Conservation (phyloP, 2,113 vertebrate species). For the Forbesichthys agassizii region DNA sequence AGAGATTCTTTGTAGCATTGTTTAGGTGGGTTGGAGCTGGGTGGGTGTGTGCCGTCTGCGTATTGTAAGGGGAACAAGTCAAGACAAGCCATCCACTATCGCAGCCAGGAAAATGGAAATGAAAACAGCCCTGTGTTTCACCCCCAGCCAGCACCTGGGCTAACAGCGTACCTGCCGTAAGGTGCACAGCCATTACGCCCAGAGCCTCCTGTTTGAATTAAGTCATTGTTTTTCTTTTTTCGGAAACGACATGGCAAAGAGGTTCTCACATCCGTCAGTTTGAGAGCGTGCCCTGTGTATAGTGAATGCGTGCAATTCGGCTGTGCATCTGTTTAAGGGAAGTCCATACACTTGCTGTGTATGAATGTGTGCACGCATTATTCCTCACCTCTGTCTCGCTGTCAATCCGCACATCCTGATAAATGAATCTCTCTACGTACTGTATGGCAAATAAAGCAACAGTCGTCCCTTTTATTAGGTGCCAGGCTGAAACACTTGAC, state of each 20-base stretch:
- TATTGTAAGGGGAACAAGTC: constrained; percentile 56
- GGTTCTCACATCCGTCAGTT: constrained; percentile 53
- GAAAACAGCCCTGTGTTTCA: constrained; percentile 44
- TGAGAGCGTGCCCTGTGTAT: constrained; percentile 33
- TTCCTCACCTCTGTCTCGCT: not conserved
- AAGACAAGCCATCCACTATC: constrained; percentile 51
- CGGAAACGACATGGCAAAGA: constrained; percentile 31
- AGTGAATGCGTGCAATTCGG: too few species aligned
- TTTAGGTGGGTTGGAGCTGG: constrained; percentile 45
- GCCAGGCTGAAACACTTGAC: too few species aligned
- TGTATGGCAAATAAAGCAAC: too few species aligned
- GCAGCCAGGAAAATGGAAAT: constrained; percentile 53
- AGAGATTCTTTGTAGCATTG: constrained; percentile 39
- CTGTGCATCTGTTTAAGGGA: not conserved
- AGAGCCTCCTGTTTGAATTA: constrained; percentile 50
- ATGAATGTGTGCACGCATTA: not conserved
- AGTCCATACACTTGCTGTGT: not conserved
- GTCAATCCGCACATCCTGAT: not conserved
- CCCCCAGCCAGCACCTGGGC: constrained; percentile 52
- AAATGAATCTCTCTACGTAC: not conserved
- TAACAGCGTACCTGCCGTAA: constrained; percentile 56
- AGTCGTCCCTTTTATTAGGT: too few species aligned
- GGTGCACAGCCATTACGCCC: constrained; percentile 38
- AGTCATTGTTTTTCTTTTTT: constrained; percentile 42
- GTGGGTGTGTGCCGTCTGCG: constrained; percentile 41